Evolutionary conservation across 2,888 invertebrate species (phyloP).

Genomic region (Drosophila putrida): DNA sequence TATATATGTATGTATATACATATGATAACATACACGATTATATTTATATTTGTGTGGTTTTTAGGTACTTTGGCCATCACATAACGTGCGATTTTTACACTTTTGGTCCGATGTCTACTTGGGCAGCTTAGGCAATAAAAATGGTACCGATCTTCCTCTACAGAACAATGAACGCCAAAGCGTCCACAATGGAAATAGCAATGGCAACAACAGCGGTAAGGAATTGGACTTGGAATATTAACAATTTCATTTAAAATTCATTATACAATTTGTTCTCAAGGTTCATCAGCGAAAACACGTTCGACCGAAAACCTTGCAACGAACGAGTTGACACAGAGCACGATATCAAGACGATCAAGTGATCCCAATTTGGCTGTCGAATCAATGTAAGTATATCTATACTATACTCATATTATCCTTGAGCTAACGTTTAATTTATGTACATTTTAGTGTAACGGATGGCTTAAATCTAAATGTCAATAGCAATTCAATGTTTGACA

Average conservation of each 20-base stretch:
- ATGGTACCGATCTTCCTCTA: constrained; percentile 84
- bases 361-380: constrained; percentile 93
- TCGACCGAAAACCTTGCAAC: constrained; percentile 94
- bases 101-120: constrained; percentile 95
- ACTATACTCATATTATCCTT: not conserved
- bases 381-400: constrained; percentile 87
- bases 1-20: not conserved
- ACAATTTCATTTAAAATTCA: no score
- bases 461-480: constrained; percentile 80
- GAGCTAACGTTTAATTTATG: not conserved
- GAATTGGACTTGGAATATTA: no score
- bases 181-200: constrained; percentile 73
- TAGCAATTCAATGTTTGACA: constrained; percentile 83
- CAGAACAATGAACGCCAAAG: constrained; percentile 78
- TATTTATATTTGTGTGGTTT: not conserved
- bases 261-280: no score
- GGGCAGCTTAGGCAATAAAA: constrained; percentile 87
- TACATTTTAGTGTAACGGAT: constrained; percentile 75
- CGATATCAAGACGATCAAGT: constrained; percentile 91
- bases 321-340: constrained; percentile 87
- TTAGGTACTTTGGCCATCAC: constrained; percentile 94
- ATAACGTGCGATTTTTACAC: constrained; percentile 92
- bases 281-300: constrained; percentile 92
- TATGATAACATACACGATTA: not conserved
- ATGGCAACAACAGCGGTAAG: constrained; percentile 2